Evolutionary conservation across 2,888 invertebrate genomes (phyloP).

Genomic region (Oxytorus armatus): DNA sequence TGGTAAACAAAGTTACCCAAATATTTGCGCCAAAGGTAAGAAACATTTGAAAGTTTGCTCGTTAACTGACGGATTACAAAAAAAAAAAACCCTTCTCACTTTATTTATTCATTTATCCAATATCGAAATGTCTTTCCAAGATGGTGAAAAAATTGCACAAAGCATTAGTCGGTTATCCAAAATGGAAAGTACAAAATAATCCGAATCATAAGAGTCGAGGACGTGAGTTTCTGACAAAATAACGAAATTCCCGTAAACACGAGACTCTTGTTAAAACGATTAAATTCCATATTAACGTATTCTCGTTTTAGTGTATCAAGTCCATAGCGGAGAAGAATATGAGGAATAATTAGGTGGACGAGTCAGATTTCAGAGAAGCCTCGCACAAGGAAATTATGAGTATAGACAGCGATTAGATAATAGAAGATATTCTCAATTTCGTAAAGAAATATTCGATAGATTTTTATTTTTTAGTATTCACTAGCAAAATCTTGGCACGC

Average conservation of each 20-base stretch:
- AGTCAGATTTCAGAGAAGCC: constrained; percentile 80
- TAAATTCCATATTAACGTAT: constrained; percentile 4
- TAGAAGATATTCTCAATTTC: not conserved
- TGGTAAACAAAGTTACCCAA: constrained; percentile 94
- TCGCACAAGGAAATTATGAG: constrained; percentile 77
- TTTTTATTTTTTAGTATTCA: constrained; percentile 7
- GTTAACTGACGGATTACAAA: constrained; percentile 1
- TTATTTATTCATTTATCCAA: not conserved
- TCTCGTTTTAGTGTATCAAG: constrained; percentile 80
- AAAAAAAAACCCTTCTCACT: constrained; percentile 1
- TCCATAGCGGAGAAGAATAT: constrained; percentile 82
- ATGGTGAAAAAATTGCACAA: constrained; percentile 92
- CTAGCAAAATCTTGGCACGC: too few species aligned
- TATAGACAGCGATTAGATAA: constrained; percentile 81
- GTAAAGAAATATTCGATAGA: not conserved
- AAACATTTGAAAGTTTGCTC: too few species aligned
- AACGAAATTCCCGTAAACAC: not conserved
- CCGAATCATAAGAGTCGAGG: constrained; percentile 89
- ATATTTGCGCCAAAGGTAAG: constrained; percentile 92
- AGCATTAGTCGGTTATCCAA: constrained; percentile 92
- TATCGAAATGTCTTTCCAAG: constrained; percentile 79
- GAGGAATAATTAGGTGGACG: constrained; percentile 82
- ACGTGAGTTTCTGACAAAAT: constrained; percentile 86
- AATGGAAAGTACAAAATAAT: constrained; percentile 92
- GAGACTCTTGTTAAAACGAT: not conserved